phyloP scores from a whole-genome alignment of 2,888 invertebrate species.

The Noctua janthe region DNA sequence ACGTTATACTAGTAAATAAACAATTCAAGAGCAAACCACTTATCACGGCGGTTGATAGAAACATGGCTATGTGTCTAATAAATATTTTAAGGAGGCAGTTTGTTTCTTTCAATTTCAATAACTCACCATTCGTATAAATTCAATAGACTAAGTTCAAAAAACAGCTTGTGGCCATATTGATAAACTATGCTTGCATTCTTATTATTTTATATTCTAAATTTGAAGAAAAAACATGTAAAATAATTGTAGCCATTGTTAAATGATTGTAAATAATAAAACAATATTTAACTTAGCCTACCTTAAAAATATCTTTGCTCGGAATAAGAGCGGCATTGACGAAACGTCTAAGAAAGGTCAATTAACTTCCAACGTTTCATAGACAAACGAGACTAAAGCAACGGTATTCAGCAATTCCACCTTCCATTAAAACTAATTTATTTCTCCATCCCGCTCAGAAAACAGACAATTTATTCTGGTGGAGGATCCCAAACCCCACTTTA shows the following conservation, averaged over 20 bases:
- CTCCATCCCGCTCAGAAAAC: conserved; percentile 31
- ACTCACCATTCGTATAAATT: conserved; percentile 1
- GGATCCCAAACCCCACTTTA: conserved; percentile 40
- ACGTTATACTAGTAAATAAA: conserved; percentile 18
- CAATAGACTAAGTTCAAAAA: neutral
- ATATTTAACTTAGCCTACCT: too few species aligned
- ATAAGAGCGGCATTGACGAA: neutral
- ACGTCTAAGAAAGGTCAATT: conserved; percentile 20
- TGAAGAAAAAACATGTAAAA: neutral
- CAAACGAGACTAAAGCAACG: conserved; percentile 36
- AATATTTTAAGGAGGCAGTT: conserved; percentile 22
- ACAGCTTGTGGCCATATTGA: neutral
- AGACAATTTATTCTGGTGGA: conserved; percentile 53
- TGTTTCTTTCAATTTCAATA: conserved; percentile 14
- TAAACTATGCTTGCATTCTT: neutral
- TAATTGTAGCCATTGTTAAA: neutral
- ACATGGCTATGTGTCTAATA: conserved; percentile 24
- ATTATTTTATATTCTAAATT: neutral
- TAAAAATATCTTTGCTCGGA: neutral
- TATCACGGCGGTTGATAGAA: conserved; percentile 11
- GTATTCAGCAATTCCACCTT: conserved; percentile 48
- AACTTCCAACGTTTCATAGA: conserved; percentile 40
- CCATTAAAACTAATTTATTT: conserved; percentile 61
- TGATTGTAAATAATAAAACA: neutral
- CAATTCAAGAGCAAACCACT: conserved; percentile 32